Evolutionary conservation across 1,140 invertebrate species (phyloP).

Genomic region (Triops cancriformis): DNA sequence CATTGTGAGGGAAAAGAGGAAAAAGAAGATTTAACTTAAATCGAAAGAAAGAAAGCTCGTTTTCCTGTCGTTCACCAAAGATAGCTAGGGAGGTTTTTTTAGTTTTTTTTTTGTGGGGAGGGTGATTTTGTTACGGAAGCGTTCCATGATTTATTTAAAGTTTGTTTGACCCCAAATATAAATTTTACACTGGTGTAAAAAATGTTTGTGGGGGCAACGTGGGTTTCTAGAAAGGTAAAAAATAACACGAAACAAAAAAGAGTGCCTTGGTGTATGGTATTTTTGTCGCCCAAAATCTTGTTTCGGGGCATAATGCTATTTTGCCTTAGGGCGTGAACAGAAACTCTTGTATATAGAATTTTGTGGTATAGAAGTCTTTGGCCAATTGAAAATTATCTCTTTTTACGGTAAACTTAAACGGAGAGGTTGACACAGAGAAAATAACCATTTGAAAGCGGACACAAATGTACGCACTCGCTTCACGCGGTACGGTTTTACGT

Average conservation of each 20-base stretch:
- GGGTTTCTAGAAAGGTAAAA: background rate
- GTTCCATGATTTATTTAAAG: background rate
- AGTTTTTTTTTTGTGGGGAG: background rate
- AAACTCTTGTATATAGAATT: background rate
- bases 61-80: constrained; percentile 13
- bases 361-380: constrained; percentile 3
- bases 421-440: too few species aligned
- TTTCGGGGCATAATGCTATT: background rate
- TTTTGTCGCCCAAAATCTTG: background rate
- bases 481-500: too few species aligned
- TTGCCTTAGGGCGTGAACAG: background rate
- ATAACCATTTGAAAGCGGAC: too few species aligned
- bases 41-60: background rate
- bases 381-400: background rate
- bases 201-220: background rate
- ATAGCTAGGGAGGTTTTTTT: background rate
- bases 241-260: constrained; percentile 7
- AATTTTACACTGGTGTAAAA: background rate
- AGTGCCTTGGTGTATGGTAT: constrained; percentile 7
- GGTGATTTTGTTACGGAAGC: too few species aligned
- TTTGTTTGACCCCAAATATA: background rate
- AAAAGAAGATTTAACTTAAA: background rate
- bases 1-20: background rate
- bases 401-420: too few species aligned
- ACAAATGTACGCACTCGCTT: too few species aligned